Evolutionary conservation across 2,113 vertebrate species (phyloP).

Genomic region (Pagrus major): DNA sequence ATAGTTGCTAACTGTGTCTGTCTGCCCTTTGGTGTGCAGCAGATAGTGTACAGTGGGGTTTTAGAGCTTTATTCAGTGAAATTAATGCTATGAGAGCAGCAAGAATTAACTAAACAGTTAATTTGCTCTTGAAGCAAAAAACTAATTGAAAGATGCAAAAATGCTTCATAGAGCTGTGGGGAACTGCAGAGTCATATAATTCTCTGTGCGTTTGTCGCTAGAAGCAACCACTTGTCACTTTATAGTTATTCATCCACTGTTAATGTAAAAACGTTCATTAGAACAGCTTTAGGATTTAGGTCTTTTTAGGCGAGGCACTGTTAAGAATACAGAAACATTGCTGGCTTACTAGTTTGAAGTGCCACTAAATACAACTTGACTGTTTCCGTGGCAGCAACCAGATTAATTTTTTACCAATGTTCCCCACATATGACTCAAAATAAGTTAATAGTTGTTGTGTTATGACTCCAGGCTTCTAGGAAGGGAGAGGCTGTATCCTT

Average conservation of each 20-base stretch:
- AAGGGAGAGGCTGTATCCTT: slow-evolving; percentile 80
- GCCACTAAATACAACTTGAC: not conserved
- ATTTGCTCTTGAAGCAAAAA: not conserved
- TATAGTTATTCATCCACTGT: not conserved
- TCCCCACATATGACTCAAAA: slow-evolving; percentile 22
- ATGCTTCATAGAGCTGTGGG: not conserved
- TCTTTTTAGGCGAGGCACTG: too few relatives aligned
- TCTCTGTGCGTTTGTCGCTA: not conserved
- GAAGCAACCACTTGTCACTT: not conserved
- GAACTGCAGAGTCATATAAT: not conserved
- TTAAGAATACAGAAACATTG: too few relatives aligned
- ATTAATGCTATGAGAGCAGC: not conserved
- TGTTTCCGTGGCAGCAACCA: not conserved
- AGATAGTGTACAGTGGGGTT: not conserved
- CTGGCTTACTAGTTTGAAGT: not conserved
- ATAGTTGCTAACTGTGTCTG: too few relatives aligned
- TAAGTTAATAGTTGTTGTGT: slow-evolving; percentile 27
- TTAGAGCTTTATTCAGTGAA: too few relatives aligned
- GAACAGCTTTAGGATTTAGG: not conserved
- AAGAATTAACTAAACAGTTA: not conserved
- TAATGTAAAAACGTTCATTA: not conserved
- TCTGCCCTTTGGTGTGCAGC: not conserved
- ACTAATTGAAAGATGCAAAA: not conserved
- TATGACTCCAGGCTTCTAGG: slow-evolving; percentile 64
- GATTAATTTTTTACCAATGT: not conserved